Evolutionary conservation across 2,797 vertebrate species (phyloP).

Genomic region (Sebastes glaucus): DNA sequence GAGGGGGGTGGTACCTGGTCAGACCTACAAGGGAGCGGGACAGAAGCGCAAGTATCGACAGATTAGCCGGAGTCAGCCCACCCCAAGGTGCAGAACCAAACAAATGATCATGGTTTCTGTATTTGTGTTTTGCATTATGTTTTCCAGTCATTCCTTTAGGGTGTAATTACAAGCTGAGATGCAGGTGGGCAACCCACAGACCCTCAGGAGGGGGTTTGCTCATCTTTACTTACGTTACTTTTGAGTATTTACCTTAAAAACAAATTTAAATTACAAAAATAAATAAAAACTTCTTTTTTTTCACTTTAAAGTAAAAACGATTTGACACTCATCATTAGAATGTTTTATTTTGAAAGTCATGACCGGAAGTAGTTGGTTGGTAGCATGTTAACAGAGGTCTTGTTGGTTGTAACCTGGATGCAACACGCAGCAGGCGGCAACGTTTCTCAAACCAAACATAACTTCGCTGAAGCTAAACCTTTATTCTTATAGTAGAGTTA

Average conservation of each 20-base stretch:
- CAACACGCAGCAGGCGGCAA: not conserved
- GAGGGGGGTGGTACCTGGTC: too few relatives aligned
- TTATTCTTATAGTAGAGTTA: not conserved
- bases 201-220: too few relatives aligned
- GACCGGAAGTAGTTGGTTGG: not conserved
- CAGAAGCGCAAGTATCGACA: too few relatives aligned
- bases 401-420: not conserved
- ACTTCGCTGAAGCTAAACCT: not conserved
- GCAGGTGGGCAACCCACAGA: fast-evolving
- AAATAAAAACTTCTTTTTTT: not conserved
- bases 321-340: too few relatives aligned
- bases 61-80: too few relatives aligned
- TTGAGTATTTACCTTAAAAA: fast-evolving
- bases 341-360: constrained; percentile 41
- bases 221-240: too few relatives aligned
- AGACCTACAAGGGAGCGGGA: too few relatives aligned
- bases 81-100: too few relatives aligned
- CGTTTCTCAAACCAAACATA: not conserved
- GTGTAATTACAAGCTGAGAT: too few relatives aligned
- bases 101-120: too few relatives aligned
- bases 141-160: too few relatives aligned
- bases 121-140: not conserved
- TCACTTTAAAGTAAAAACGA: not conserved
- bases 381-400: not conserved
- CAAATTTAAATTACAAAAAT: fast-evolving